Evolutionary conservation across 2,113 vertebrate genomes (phyloP).

Genomic region (Halichoerus grypus): DNA sequence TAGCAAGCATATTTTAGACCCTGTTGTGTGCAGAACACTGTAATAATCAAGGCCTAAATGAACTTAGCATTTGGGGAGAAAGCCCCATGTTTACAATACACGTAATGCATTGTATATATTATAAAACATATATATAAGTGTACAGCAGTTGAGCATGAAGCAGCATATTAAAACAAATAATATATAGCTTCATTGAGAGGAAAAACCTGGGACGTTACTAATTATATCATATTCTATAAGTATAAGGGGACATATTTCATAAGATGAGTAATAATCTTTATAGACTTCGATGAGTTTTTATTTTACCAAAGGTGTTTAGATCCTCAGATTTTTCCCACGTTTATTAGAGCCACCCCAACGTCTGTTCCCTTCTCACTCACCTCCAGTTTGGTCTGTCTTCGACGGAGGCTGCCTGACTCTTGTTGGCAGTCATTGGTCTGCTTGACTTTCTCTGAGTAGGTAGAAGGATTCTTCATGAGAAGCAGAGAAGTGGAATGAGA

Average conservation of each 20-base stretch:
- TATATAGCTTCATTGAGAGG: neutral
- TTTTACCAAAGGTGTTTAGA: neutral
- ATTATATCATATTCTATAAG: neutral
- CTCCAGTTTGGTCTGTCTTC: neutral
- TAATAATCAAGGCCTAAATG: neutral
- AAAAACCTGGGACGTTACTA: neutral
- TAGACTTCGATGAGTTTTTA: neutral
- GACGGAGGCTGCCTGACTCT: neutral
- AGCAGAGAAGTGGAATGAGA: neutral
- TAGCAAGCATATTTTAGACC: neutral
- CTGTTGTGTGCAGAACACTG: neutral
- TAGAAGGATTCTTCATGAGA: neutral
- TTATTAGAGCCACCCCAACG: neutral
- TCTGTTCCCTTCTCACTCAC: neutral
- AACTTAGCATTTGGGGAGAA: neutral
- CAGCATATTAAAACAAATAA: neutral
- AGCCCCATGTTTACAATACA: neutral
- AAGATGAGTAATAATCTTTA: neutral
- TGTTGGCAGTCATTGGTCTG: neutral
- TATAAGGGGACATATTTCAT: neutral
- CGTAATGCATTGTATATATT: neutral
- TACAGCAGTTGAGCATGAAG: neutral
- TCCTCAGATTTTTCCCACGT: neutral
- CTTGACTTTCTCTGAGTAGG: neutral
- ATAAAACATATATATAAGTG: neutral